Percentiles rank a stretch among this genome's conserved stretches.
phyloP scores from a whole-genome alignment of 2,888 invertebrate genomes.

The Alitta virens region DNA sequence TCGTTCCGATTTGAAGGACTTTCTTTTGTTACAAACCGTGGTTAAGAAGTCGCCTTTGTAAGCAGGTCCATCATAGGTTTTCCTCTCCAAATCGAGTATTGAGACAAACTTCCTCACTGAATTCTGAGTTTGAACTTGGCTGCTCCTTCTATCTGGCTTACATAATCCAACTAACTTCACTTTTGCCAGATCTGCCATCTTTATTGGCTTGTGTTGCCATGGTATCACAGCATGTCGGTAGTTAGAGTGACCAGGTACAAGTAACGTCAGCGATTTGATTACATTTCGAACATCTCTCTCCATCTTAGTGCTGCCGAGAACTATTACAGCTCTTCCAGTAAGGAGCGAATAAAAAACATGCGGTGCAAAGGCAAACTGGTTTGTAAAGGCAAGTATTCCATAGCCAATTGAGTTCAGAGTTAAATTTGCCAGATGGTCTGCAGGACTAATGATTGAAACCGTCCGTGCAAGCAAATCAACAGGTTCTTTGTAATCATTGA shows the following conservation, averaged over 20 bases:
- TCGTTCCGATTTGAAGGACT: constrained; percentile 37
- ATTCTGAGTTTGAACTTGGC: constrained; percentile 15
- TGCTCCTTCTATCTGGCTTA: constrained; percentile 38
- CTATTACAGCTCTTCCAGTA: constrained; percentile 45
- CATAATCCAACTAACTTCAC: constrained; percentile 43
- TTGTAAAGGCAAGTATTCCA: constrained; percentile 36
- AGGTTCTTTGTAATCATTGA: neutral
- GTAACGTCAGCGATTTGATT: constrained; percentile 43
- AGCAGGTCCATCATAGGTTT: constrained; percentile 35
- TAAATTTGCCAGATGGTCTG: constrained; percentile 11
- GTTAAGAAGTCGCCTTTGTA: constrained; percentile 40
- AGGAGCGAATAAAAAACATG: constrained; percentile 46
- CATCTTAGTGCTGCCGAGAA: constrained; percentile 35
- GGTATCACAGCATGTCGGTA: constrained; percentile 17
- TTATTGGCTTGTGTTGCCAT: constrained; percentile 19
- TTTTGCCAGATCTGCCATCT: constrained; percentile 33
- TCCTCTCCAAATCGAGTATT: constrained; percentile 44
- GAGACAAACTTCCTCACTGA: constrained; percentile 27
- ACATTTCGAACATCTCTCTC: constrained; percentile 39
- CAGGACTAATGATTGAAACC: constrained; percentile 12
- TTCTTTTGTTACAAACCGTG: constrained; percentile 34
- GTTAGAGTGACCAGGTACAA: constrained; percentile 42
- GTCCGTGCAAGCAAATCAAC: neutral
- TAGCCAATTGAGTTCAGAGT: constrained; percentile 27
- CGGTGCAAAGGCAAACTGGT: constrained; percentile 35